Conservation (phyloP, 2,888 invertebrate species). For the Dynastes grantii region DNA sequence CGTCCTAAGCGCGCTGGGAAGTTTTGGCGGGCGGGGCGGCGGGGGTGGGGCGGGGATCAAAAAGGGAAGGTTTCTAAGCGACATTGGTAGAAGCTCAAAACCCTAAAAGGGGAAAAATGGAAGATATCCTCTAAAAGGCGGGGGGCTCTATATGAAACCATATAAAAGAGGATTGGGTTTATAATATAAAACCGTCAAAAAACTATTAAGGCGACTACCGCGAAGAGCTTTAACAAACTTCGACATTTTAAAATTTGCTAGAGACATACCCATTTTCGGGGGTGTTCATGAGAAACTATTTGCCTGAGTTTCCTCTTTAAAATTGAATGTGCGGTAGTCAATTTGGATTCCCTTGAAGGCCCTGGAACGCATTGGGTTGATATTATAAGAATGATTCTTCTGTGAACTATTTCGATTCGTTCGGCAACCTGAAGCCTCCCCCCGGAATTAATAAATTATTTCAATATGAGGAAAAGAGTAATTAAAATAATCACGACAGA, state of each 20-base stretch:
- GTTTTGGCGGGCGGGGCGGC: conserved; percentile 56
- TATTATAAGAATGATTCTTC: conserved; percentile 59
- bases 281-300: conserved; percentile 57
- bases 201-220: conserved; percentile 55
- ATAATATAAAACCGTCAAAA: conserved; percentile 46
- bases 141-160: conserved; percentile 56
- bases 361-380: conserved; percentile 63
- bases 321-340: conserved; percentile 57
- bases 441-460: conserved; percentile 6
- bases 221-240: conserved; percentile 56
- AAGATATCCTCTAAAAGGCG: conserved; percentile 55
- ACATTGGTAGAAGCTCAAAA: conserved; percentile 57
- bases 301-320: conserved; percentile 46
- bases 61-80: conserved; percentile 55
- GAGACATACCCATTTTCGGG: conserved; percentile 55
- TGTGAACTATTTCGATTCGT: not conserved
- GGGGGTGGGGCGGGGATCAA: conserved; percentile 58
- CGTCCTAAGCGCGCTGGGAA: conserved; percentile 56
- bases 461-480: conserved; percentile 39
- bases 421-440: conserved; percentile 25
- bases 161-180: conserved; percentile 44
- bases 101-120: conserved; percentile 61
- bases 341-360: conserved; percentile 58
- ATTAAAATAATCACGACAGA: conserved; percentile 59
- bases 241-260: conserved; percentile 50